Conservation (phyloP, 2,888 invertebrate species). For the Galerucella calmariensis region DNA sequence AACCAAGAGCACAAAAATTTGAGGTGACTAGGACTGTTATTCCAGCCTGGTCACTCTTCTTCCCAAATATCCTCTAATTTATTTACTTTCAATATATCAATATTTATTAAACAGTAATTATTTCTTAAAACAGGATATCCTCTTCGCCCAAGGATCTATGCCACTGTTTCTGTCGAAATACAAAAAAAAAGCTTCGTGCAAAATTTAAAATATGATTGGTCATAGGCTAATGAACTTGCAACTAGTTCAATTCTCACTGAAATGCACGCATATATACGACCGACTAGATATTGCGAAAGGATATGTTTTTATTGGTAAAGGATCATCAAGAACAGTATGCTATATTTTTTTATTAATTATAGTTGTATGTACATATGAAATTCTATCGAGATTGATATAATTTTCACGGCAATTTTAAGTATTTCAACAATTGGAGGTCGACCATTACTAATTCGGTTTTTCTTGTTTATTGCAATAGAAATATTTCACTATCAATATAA, state of each 20-base stretch:
- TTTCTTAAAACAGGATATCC: background rate
- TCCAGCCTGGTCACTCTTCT: no score
- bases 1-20: no score
- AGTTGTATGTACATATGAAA: slow-evolving; percentile 1
- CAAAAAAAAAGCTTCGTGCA: slow-evolving; percentile 36
- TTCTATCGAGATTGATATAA: background rate
- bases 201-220: slow-evolving; percentile 40
- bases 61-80: no score
- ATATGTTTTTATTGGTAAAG: slow-evolving; percentile 26
- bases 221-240: slow-evolving; percentile 41
- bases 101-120: no score
- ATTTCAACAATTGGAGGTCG: slow-evolving; percentile 6
- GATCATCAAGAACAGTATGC: slow-evolving; percentile 21
- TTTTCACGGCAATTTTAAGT: slow-evolving; percentile 5
- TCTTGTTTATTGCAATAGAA: background rate
- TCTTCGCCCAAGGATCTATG: background rate
- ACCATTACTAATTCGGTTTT: slow-evolving; percentile 10
- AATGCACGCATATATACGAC: slow-evolving; percentile 30
- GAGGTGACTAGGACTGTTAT: no score
- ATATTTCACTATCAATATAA: background rate
- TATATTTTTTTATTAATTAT: slow-evolving; percentile 4
- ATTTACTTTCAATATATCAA: no score
- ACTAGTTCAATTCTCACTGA: slow-evolving; percentile 32
- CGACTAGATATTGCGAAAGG: slow-evolving; percentile 26
- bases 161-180: slow-evolving; percentile 28